Conservation (phyloP, 2,113 vertebrate genomes). For the Hypomesus transpacificus region DNA sequence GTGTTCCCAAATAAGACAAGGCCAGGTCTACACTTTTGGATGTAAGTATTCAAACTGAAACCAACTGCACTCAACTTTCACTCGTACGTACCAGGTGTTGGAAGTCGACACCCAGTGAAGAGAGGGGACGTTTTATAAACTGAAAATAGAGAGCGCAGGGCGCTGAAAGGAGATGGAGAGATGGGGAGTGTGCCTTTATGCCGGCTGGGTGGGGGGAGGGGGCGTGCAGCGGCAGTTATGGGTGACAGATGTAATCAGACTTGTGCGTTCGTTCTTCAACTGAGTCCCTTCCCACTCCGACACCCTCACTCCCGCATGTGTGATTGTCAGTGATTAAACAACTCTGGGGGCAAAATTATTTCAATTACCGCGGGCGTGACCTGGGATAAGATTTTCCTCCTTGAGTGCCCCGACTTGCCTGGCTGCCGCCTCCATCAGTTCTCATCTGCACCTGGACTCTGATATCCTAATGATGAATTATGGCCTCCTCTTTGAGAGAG, state of each 20-base stretch:
- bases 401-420: constrained; percentile 78
- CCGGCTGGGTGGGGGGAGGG: not conserved
- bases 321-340: constrained; percentile 97
- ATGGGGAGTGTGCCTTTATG: not conserved
- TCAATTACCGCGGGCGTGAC: constrained; percentile 90
- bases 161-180: constrained; percentile 14
- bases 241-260: constrained; percentile 63
- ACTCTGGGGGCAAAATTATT: constrained; percentile 93
- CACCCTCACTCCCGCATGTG: constrained; percentile 74
- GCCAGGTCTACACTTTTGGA: too few relatives aligned
- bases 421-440: constrained; percentile 92
- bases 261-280: constrained; percentile 69
- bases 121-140: not conserved
- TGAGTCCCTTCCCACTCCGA: not conserved
- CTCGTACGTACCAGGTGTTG: constrained; percentile 41
- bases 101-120: constrained; percentile 16
- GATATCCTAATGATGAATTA: constrained; percentile 99
- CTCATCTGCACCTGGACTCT: constrained; percentile 97
- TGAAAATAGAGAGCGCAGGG: not conserved
- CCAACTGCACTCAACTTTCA: too few relatives aligned
- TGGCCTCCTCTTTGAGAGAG: constrained; percentile 84
- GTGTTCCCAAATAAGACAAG: too few relatives aligned
- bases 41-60: too few relatives aligned
- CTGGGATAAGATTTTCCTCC: constrained; percentile 95
- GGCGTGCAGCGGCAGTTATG: constrained; percentile 27